Evolutionary conservation across 2,797 vertebrate species (phyloP), one percentile per base, ranked within the genome.

Genomic region (Myotis pilosus): DNA sequence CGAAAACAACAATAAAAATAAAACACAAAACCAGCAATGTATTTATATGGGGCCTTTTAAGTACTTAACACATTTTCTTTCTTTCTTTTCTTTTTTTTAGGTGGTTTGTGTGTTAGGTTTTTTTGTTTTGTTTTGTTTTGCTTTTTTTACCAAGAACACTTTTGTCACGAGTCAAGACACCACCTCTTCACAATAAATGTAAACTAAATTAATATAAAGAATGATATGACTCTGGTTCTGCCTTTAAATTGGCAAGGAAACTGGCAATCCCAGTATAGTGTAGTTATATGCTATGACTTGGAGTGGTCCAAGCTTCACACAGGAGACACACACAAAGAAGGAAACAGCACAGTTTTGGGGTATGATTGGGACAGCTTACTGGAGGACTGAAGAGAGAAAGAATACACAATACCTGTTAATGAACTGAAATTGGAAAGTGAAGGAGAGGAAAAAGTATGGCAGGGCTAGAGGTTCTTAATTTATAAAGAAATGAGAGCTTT

Each of bases 301-400:
- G 3, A 0, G 4, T 38, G 23, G 3, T 62, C 13, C 10, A 49
- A 20, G 17, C 2, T 86, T 55, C 57, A 68, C 5, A 38, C 1
- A n/a, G 25, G 12, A 87, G 15, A 10, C 20, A 55, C 23, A 75
- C 3, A 8, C 4, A 85, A 44, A 78, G 3, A 47, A n/a, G 11
- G 10, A 72, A 64, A 72, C 0, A 17, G 7, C 3, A 3, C 19
- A 22, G 0, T 16, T 66, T 44, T 36, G 0, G 4, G 1, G 1
- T 51, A 55, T 7, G 60, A 38, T 19, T 49, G 4, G 6, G 30
- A 28, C 3, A 36, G 8, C 1, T 51, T 64, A 78, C 3, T 69
- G 8, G 19, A 49, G 33, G 10, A 71, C 12, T 8, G 23, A 72
- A 80, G 6, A 11, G 2, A 51, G 9, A 11, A 10, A 68, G 13